Conservation (phyloP, 2,113 vertebrate species). For the Zosterops pallidus region DNA sequence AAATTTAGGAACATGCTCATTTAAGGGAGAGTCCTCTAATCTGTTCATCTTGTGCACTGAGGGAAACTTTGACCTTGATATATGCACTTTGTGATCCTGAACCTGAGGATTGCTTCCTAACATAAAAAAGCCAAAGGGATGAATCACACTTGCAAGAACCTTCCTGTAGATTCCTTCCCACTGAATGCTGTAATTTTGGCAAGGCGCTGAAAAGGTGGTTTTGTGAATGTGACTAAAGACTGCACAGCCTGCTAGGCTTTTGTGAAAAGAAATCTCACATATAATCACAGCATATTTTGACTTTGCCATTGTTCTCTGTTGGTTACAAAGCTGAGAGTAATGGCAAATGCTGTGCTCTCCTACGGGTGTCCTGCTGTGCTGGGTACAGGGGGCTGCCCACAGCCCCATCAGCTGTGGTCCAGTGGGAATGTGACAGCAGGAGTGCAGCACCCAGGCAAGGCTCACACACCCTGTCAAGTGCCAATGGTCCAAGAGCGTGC, state of each 20-base stretch:
- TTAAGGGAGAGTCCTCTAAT: background rate
- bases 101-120: background rate
- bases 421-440: background rate
- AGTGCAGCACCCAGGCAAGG: background rate
- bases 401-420: fast-evolving
- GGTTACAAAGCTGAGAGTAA: background rate
- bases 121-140: background rate
- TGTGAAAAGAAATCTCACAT: fast-evolving
- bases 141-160: background rate
- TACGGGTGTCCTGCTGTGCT: background rate
- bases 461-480: background rate
- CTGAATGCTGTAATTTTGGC: background rate
- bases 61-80: background rate
- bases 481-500: background rate
- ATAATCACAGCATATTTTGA: background rate
- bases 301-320: background rate
- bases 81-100: background rate
- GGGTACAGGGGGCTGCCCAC: background rate
- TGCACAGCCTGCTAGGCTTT: background rate
- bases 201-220: background rate
- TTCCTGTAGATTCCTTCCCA: background rate
- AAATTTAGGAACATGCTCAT: background rate
- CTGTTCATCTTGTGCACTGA: background rate
- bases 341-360: background rate
- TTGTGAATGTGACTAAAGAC: background rate